Evolutionary conservation across 2,888 invertebrate species (phyloP).

Genomic region (Conchocele bisecta): DNA sequence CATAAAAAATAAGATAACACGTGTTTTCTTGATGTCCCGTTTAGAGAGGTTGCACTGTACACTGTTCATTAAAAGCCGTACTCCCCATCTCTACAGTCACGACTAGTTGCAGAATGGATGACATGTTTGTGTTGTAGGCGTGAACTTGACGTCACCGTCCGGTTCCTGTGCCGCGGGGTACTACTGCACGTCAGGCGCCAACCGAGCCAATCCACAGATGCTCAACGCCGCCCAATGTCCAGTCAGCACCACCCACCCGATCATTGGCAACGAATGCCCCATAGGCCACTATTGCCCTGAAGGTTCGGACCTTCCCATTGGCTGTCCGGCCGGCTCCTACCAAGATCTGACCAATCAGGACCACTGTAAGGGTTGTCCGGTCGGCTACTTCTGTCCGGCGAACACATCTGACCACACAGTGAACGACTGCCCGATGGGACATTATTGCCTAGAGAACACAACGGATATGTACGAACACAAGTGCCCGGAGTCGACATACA

Average conservation of each 20-base stretch:
- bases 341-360: slow-evolving; percentile 76
- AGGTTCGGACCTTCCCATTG: slow-evolving; percentile 75
- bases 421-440: slow-evolving; percentile 75
- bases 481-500: slow-evolving; percentile 76
- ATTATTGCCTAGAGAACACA: slow-evolving; percentile 73
- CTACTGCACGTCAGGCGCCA: slow-evolving; percentile 75
- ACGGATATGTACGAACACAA: slow-evolving; percentile 67
- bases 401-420: slow-evolving; percentile 77
- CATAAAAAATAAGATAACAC: no score
- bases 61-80: no score
- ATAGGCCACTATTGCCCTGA: slow-evolving; percentile 75
- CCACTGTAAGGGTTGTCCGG: slow-evolving; percentile 76
- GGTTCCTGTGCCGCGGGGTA: slow-evolving; percentile 74
- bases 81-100: no score
- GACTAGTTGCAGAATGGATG: no score
- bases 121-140: slow-evolving; percentile 59
- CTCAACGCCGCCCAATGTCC: slow-evolving; percentile 78
- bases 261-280: slow-evolving; percentile 78
- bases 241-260: slow-evolving; percentile 75
- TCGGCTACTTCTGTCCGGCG: slow-evolving; percentile 77
- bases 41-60: no score
- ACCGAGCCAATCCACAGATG: slow-evolving; percentile 76
- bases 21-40: no score
- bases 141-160: slow-evolving; percentile 70
- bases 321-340: slow-evolving; percentile 79